A percentile compares a stretch with the other conserved stretches of the same genome.
Conservation (phyloP, 2,888 invertebrate genomes). For the Aplocera efformata region DNA sequence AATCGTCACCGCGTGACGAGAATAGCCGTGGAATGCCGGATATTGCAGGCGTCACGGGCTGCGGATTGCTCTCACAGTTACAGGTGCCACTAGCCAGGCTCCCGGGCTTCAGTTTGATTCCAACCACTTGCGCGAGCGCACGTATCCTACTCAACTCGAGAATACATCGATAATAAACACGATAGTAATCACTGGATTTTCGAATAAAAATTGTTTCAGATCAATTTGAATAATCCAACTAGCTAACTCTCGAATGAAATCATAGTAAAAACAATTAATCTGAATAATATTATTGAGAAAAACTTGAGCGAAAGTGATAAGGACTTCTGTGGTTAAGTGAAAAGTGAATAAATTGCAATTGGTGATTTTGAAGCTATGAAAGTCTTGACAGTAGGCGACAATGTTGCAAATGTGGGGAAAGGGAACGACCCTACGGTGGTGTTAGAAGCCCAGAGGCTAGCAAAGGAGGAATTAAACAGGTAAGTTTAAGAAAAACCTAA, state of each 20-base stretch:
- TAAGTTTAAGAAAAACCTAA: too few species aligned
- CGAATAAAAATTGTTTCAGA: neutral
- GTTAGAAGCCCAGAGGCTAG: slow-evolving; percentile 47
- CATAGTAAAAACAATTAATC: neutral
- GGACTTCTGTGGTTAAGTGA: slow-evolving; percentile 24
- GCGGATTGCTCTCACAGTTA: slow-evolving; percentile 38
- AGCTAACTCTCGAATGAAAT: slow-evolving; percentile 11
- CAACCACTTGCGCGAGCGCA: slow-evolving; percentile 37
- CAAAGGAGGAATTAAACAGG: slow-evolving; percentile 72
- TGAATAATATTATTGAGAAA: slow-evolving; percentile 4
- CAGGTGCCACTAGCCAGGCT: slow-evolving; percentile 38
- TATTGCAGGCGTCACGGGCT: slow-evolving; percentile 55
- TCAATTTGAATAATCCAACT: too few species aligned
- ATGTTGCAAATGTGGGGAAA: slow-evolving; percentile 59
- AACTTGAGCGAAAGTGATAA: slow-evolving; percentile 4
- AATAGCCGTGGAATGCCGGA: slow-evolving; percentile 77
- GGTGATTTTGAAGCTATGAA: slow-evolving; percentile 51
- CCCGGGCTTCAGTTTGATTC: slow-evolving; percentile 34
- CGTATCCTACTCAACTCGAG: slow-evolving; percentile 23
- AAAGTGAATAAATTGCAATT: slow-evolving; percentile 24
- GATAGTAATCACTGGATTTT: slow-evolving; percentile 32
- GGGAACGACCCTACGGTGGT: slow-evolving; percentile 63
- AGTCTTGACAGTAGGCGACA: slow-evolving; percentile 63
- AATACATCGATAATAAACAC: slow-evolving; percentile 51
- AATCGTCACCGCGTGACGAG: slow-evolving; percentile 56